These are phyloP conservation scores for Nannobrachium achirus DNA, from an alignment of 2,113 vertebrate species.

Conservation along the genomic window DNA sequence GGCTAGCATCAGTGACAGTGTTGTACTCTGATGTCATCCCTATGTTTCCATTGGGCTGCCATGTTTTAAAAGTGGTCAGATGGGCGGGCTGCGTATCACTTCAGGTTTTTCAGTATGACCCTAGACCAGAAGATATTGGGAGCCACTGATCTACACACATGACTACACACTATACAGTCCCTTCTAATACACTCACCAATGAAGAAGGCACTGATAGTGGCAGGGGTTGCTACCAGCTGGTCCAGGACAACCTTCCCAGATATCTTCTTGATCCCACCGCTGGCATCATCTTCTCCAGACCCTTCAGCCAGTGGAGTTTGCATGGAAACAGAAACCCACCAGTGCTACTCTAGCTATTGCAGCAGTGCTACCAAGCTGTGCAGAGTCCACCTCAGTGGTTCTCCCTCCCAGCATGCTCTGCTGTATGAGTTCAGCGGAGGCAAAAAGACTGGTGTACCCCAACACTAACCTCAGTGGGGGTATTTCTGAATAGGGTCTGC, in stretches of 20 bases:
- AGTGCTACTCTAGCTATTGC: constrained; percentile 72
- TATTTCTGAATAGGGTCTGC: too few relatives aligned
- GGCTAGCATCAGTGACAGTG: too few relatives aligned
- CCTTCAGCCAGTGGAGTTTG: constrained; percentile 82
- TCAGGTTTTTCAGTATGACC: too few relatives aligned
- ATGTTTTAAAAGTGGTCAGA: too few relatives aligned
- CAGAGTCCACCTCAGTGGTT: constrained; percentile 5
- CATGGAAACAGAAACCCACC: constrained; percentile 82
- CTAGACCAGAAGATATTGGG: too few relatives aligned
- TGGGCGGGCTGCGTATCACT: too few relatives aligned
- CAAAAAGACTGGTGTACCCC: constrained; percentile 81
- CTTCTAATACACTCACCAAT: constrained; percentile 67
- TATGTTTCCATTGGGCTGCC: too few relatives aligned
- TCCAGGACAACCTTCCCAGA: constrained; percentile 79
- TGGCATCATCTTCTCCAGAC: constrained; percentile 79
- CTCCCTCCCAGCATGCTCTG: constrained; percentile 69
- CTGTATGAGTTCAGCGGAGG: constrained; percentile 83
- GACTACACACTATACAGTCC: too few relatives aligned
- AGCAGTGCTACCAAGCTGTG: not conserved
- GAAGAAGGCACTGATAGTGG: constrained; percentile 84
- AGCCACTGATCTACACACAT: too few relatives aligned
- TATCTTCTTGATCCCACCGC: constrained; percentile 66
- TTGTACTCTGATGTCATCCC: too few relatives aligned
- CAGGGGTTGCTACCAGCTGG: constrained; percentile 80
- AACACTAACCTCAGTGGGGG: too few relatives aligned